Evolutionary conservation across 2,113 vertebrate genomes (phyloP), one percentile per base, ranked within the genome.

Genomic region (Camelus bactrianus): DNA sequence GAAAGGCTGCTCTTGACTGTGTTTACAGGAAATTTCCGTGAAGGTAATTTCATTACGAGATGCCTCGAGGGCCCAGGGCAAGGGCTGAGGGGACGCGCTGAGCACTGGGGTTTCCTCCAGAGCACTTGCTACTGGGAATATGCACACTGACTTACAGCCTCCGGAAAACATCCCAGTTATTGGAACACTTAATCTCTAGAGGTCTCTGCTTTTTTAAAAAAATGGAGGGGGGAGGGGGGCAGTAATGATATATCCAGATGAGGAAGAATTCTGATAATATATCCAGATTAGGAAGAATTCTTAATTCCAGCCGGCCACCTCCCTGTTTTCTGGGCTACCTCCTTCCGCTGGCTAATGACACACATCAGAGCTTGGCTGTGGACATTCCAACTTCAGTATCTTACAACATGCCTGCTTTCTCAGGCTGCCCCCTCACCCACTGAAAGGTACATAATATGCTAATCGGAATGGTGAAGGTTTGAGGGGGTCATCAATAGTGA

Each of bases 401-500:
- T 73, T 15, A 14, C 22, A 2, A 54, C 6, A 15, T 42, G 72
- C 64, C 58, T 28, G 62, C 19, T 38, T 14, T 13, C 14, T 24
- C 50, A 20, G 11, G 35, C 32, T 84, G 58, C 48, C 24, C 28
- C 48, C 62, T 58, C 79, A 52, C 64, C 76, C 56, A 30, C 62
- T 5, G 9, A 72, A 28, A 75, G 22, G 58, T 4, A 17, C 52
- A 1, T 3, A 28, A 7, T 1, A 54, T 13, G 46, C 52, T 20
- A 30, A 8, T 22, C 5, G 3, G 8, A 42, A 17, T 79, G 60
- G 16, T 19, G 3, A 0, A 22, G 1, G 20, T 4, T 2, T 1
- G 16, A 24, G 52, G 8, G 30, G 17, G 62, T 67, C 62, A 13
- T 60, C 24, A 0, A 42, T 2, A 5, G 24, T 1, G 8, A 28